Percentiles rank a stretch among this genome's conserved stretches.
Evolutionary conservation across 2,113 vertebrate genomes (phyloP).

Genomic region (Neodon shergylaensis): DNA sequence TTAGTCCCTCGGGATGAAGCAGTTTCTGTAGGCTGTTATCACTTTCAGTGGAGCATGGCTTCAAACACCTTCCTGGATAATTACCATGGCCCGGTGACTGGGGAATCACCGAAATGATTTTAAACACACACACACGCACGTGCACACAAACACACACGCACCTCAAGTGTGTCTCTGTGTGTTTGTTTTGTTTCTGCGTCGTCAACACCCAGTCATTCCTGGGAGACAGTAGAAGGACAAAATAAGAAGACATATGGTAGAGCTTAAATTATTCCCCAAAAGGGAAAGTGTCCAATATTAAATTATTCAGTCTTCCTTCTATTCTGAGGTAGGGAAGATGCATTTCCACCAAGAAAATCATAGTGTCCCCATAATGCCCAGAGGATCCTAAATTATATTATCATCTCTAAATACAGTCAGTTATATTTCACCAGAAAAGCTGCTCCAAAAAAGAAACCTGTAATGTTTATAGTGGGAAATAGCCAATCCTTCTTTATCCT

Average conservation of each 20-base stretch:
- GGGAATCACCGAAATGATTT: constrained; percentile 37
- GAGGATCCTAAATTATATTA: constrained; percentile 75
- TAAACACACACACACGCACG: constrained; percentile 37
- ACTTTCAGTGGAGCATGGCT: constrained; percentile 66
- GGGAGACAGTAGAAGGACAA: constrained; percentile 62
- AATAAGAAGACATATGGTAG: constrained; percentile 66
- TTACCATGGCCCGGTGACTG: constrained; percentile 60
- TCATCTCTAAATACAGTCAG: constrained; percentile 76
- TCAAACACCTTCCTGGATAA: constrained; percentile 76
- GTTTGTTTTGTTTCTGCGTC: constrained; percentile 68
- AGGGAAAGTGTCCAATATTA: constrained; percentile 61
- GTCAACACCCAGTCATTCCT: constrained; percentile 18
- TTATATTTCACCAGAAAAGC: constrained; percentile 73
- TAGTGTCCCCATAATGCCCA: constrained; percentile 63
- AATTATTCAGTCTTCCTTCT: constrained; percentile 75
- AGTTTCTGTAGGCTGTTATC: constrained; percentile 72
- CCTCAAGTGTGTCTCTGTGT: constrained; percentile 30
- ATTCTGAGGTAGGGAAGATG: constrained; percentile 60
- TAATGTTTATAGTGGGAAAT: constrained; percentile 74
- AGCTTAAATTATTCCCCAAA: constrained; percentile 76
- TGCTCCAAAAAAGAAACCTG: constrained; percentile 69
- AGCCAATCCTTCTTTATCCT: constrained; percentile 30
- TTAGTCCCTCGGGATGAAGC: constrained; percentile 68
- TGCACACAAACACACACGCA: not conserved
- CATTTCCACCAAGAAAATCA: constrained; percentile 77